These are phyloP conservation scores for Daktulosphaira vitifoliae DNA, from an alignment of 1,140 invertebrate species.

Conservation along the genomic window DNA sequence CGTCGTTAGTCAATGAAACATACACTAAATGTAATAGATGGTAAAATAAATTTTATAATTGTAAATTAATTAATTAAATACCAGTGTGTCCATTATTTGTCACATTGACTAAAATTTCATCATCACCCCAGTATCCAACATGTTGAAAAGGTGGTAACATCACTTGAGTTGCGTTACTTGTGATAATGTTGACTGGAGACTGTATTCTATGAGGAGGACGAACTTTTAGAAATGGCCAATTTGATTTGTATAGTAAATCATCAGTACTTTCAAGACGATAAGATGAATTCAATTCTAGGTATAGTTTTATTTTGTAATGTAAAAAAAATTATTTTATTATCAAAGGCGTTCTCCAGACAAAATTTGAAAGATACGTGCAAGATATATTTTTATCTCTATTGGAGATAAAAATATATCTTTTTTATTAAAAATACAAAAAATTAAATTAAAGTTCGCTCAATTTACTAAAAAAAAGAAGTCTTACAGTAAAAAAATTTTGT, in stretches of 20 bases:
- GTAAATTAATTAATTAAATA: too few relatives aligned
- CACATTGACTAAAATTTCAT: background rate
- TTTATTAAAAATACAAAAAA: too few relatives aligned
- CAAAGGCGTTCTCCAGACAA: background rate
- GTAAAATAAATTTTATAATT: too few relatives aligned
- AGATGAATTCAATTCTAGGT: too few relatives aligned
- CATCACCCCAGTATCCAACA: background rate
- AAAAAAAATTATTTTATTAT: background rate
- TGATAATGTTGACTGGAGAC: background rate
- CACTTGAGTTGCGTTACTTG: background rate
- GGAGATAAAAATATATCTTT: too few relatives aligned
- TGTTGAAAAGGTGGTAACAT: background rate
- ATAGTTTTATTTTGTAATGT: too few relatives aligned
- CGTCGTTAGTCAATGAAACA: background rate
- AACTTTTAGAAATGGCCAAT: background rate
- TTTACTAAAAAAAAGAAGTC: too few relatives aligned
- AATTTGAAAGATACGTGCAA: too few relatives aligned
- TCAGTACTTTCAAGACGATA: too few relatives aligned
- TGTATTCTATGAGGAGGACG: background rate
- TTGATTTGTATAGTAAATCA: background rate
- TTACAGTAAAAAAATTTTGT: too few relatives aligned
- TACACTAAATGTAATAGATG: slow-evolving; percentile 21
- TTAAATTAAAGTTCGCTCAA: too few relatives aligned
- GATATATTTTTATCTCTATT: too few relatives aligned
- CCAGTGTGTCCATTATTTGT: background rate